These are phyloP conservation scores for Ditula angustiorana DNA, from an alignment of 2,888 invertebrate genomes.

Conservation along the genomic window DNA sequence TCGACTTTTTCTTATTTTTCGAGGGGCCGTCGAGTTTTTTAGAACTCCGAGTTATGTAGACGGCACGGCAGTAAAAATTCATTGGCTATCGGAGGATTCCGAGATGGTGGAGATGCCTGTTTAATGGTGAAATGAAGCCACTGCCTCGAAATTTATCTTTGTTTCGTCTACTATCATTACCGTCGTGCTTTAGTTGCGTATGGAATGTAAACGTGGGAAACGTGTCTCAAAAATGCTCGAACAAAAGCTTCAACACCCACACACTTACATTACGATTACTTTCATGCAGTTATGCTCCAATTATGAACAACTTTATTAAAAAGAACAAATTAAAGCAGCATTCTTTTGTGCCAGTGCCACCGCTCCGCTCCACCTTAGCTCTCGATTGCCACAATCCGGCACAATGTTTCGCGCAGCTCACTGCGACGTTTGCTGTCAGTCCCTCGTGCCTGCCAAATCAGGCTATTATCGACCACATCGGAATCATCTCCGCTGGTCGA, in stretches of 20 bases:
- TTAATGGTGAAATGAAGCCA: conserved; percentile 61
- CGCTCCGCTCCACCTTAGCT: background rate
- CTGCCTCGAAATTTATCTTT: conserved; percentile 47
- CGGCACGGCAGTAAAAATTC: conserved; percentile 66
- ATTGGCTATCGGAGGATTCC: conserved; percentile 59
- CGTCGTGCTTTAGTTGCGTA: conserved; percentile 2
- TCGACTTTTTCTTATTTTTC: conserved; percentile 51
- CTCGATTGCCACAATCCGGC: conserved; percentile 24
- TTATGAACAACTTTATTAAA: too few species aligned
- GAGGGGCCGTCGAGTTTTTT: conserved; percentile 51
- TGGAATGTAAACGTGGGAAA: conserved; percentile 18
- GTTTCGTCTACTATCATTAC: conserved; percentile 22
- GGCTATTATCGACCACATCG: conserved; percentile 21
- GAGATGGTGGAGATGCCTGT: conserved; percentile 54
- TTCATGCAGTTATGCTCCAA: background rate
- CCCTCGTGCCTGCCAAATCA: conserved; percentile 24
- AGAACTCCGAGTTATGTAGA: conserved; percentile 60
- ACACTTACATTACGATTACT: background rate
- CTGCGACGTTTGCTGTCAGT: background rate
- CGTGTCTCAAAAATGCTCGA: conserved; percentile 13
- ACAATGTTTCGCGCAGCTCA: conserved; percentile 2
- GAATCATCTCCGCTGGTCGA: conserved; percentile 18
- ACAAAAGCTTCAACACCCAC: background rate
- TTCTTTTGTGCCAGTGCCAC: background rate
- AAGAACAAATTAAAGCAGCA: background rate